Percentiles rank a stretch among this genome's conserved stretches.
These are phyloP conservation scores for Macaca mulatta DNA, from an alignment of 2,113 vertebrate genomes.

Conservation along the genomic window DNA sequence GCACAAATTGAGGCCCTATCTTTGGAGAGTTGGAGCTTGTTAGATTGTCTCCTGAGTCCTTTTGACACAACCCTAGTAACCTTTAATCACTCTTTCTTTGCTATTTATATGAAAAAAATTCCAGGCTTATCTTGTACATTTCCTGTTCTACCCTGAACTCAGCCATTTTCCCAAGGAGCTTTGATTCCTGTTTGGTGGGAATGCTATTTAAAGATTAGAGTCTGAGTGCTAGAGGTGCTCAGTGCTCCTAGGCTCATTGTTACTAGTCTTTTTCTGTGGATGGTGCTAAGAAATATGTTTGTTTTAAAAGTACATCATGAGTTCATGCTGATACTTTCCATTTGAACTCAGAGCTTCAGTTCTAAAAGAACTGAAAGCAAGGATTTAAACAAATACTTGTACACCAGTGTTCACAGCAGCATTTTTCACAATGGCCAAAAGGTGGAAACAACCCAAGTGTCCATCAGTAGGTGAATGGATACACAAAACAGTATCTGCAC, in stretches of 20 bases:
- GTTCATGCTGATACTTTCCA: neutral
- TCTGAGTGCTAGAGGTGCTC: neutral
- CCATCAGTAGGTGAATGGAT: no score
- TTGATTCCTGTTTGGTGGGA: neutral
- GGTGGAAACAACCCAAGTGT: no score
- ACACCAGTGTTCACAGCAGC: no score
- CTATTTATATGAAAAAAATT: neutral
- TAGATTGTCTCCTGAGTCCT: neutral
- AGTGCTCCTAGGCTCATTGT: neutral
- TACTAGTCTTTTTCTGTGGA: neutral
- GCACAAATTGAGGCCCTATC: neutral
- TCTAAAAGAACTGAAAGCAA: no score
- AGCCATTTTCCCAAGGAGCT: neutral
- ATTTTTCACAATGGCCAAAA: no score
- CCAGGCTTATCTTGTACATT: neutral
- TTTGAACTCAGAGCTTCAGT: neutral
- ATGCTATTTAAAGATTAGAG: neutral
- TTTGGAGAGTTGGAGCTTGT: neutral
- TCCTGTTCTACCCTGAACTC: neutral
- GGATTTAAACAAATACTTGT: no score
- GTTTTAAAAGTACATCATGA: neutral
- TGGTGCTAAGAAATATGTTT: neutral
- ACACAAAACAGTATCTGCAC: no score
- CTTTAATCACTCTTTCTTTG: neutral
- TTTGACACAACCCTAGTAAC: neutral